phyloP scores from a whole-genome alignment of 2,888 invertebrate species.

The Papilio protenor region DNA sequence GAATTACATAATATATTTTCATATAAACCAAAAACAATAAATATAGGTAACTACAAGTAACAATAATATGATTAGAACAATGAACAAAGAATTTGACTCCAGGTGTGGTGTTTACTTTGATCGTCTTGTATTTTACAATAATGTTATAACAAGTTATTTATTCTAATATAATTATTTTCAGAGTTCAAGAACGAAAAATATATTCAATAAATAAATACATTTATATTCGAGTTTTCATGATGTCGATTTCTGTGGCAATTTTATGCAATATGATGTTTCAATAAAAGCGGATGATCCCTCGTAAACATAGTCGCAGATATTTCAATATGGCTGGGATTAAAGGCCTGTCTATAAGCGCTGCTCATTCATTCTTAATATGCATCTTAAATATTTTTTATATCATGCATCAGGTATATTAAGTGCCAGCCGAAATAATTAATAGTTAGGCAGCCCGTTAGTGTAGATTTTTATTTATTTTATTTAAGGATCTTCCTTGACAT shows the following conservation, averaged over 20 bases:
- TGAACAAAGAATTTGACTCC: not conserved
- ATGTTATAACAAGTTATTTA: not conserved
- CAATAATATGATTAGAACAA: not conserved
- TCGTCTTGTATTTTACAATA: not conserved
- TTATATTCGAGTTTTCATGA: slow-evolving; percentile 8
- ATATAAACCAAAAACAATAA: not conserved
- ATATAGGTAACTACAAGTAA: not conserved
- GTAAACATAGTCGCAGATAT: slow-evolving; percentile 41
- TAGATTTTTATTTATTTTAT: too few relatives aligned
- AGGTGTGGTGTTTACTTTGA: not conserved
- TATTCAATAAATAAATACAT: slow-evolving; percentile 9
- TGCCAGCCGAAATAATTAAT: not conserved
- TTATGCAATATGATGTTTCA: slow-evolving; percentile 48
- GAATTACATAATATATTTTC: not conserved
- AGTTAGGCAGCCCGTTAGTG: too few relatives aligned
- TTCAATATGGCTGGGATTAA: slow-evolving; percentile 40
- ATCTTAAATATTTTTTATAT: slow-evolving; percentile 14
- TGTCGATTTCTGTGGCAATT: slow-evolving; percentile 26
- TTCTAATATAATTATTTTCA: not conserved
- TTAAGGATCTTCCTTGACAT: too few relatives aligned
- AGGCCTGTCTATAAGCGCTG: slow-evolving; percentile 21
- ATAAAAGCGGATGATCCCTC: slow-evolving; percentile 43
- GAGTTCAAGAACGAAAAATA: not conserved
- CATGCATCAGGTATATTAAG: not conserved
- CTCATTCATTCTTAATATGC: slow-evolving; percentile 1